Evolutionary conservation across 2,888 invertebrate genomes (phyloP), one percentile per base, ranked within the genome.

Genomic region (Hypsopygia costalis): DNA sequence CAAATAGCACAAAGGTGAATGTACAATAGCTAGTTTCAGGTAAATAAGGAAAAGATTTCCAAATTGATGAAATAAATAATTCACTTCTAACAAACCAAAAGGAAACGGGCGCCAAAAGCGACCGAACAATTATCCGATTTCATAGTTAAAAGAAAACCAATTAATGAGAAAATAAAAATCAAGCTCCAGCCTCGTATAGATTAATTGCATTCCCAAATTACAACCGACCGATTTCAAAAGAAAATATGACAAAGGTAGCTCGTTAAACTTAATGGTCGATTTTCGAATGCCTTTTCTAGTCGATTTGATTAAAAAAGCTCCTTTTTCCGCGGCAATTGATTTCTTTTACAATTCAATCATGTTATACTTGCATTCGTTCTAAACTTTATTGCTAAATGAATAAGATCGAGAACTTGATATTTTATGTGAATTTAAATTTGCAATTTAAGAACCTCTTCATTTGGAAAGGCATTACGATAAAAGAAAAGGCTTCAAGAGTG

Each of bases 191-290:
- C 38, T 44, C 51, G 47, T 47, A 51, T 56, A 60, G 62, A 71
- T 75, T 78, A 79, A 80, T 80, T 74, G 70, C 68, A 67, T 61
- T 58, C 52, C 61, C 51, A 64, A 74, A 74, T 77, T 62, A 71
- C 61, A 57, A 52, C 45, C 53, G 59, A 51, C 50, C 65, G 58
- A 60, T 68, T 69, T 73, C 70, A 72, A 81, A 82, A 80, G 80
- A 74, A 75, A 82, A 81, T 81, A 83, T 85, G 81, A 85, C 80
- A 82, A 81, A 80, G 80, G 73, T 76, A 59, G 56, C 75, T 82
- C 83, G 75, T 81, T 85, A 82, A 74, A 71, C 60, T 65, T 76
- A 85, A 85, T 78, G 79, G 79, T 54, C 75, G 76, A 75, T 72
- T 74, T 72, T 69, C 69, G 67, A 71, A 62, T 65, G 63, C 64